Percentiles rank a stretch among this genome's conserved stretches.
These are phyloP conservation scores for Chloebia gouldiae DNA, from an alignment of 2,113 vertebrate genomes.

Conservation along the genomic window DNA sequence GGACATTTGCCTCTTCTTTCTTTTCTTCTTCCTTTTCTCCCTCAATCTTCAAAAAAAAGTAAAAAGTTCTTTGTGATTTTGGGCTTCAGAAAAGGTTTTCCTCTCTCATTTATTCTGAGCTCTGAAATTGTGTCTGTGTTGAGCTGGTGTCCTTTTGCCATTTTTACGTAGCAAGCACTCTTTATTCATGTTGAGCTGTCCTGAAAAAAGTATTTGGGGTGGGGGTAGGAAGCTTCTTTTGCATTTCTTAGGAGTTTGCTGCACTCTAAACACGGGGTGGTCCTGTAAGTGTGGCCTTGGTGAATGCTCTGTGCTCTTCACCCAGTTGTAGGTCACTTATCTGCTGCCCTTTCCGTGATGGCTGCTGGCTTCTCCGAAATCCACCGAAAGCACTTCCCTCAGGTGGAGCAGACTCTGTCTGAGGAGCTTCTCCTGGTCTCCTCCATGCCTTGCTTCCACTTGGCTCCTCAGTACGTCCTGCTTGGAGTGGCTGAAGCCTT, in stretches of 20 bases:
- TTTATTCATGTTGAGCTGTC: neutral
- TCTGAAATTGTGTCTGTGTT: neutral
- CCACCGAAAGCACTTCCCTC: conserved; percentile 79
- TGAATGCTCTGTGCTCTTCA: neutral
- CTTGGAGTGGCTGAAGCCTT: conserved; percentile 90
- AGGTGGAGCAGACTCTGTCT: conserved; percentile 80
- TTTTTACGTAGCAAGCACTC: neutral
- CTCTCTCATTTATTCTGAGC: neutral
- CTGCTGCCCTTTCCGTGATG: conserved; percentile 79
- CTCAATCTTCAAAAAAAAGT: neutral
- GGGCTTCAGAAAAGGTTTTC: neutral
- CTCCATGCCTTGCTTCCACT: conserved; percentile 86
- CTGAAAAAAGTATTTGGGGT: neutral
- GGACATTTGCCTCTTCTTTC: neutral
- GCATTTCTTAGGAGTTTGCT: neutral
- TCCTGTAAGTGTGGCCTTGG: neutral
- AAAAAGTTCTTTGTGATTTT: neutral
- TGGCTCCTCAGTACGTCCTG: conserved; percentile 87
- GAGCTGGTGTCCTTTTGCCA: neutral
- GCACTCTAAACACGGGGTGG: neutral
- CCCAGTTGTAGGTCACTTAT: conserved; percentile 83
- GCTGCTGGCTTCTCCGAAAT: conserved; percentile 86
- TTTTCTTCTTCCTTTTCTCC: neutral
- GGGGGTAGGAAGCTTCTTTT: neutral
- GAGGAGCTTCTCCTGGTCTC: conserved; percentile 83